Conservation (phyloP, 2,113 vertebrate genomes). For the Pyxicephalus adspersus region DNA sequence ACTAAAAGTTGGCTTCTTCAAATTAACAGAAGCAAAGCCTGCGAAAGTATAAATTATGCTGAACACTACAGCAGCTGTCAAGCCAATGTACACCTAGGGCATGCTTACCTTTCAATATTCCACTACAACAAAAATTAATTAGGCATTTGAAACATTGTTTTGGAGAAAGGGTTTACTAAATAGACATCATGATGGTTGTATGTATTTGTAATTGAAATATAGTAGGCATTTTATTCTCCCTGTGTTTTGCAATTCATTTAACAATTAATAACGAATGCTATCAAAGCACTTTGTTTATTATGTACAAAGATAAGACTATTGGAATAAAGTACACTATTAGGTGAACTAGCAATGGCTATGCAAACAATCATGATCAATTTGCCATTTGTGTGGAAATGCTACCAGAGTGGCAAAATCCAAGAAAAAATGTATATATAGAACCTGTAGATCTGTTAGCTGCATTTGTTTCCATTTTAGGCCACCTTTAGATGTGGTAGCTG, state of each 20-base stretch:
- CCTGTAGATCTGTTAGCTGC: too few species aligned
- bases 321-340: too few species aligned
- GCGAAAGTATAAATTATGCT: slow-evolving; percentile 3
- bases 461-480: too few species aligned
- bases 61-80: slow-evolving; percentile 36
- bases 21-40: slow-evolving; percentile 19
- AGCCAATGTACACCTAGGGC: slow-evolving; percentile 21
- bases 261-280: neutral
- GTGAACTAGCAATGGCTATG: too few species aligned
- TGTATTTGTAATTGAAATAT: slow-evolving; percentile 14
- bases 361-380: too few species aligned
- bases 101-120: slow-evolving; percentile 37
- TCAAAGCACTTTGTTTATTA: too few species aligned
- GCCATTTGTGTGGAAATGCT: too few species aligned
- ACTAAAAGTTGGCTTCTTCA: slow-evolving; percentile 21
- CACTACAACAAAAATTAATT: slow-evolving; percentile 39
- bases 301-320: too few species aligned
- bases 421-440: too few species aligned
- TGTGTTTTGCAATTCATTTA: neutral
- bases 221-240: neutral
- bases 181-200: slow-evolving; percentile 31
- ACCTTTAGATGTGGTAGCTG: too few species aligned
- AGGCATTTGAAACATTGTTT: slow-evolving; percentile 12
- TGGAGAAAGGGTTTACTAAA: slow-evolving; percentile 31
- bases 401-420: too few species aligned